Evolutionary conservation across 2,888 invertebrate genomes (phyloP).

Genomic region (Itoplectis maculator): DNA sequence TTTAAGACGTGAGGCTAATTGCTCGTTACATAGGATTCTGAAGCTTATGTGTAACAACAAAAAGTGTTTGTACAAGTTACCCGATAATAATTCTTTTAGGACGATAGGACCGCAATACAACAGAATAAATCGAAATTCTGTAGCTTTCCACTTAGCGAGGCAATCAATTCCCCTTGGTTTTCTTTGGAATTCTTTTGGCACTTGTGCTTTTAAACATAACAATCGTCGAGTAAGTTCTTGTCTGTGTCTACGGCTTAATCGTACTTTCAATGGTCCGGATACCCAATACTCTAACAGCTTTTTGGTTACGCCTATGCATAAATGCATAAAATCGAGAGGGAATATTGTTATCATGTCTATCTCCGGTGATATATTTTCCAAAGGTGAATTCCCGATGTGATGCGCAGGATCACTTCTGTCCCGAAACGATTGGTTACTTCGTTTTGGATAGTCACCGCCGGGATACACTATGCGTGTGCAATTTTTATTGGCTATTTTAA

Average conservation of each 20-base stretch:
- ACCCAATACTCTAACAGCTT: conserved; percentile 28
- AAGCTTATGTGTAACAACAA: neutral
- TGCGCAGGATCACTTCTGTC: conserved; percentile 37
- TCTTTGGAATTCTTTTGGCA: conserved; percentile 17
- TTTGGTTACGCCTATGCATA: conserved; percentile 41
- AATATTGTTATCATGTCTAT: conserved; percentile 37
- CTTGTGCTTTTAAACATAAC: conserved; percentile 11
- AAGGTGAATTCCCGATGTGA: conserved; percentile 39
- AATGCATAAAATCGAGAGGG: conserved; percentile 51
- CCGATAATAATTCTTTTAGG: neutral
- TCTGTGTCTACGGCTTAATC: conserved; percentile 15
- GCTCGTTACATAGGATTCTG: conserved; percentile 3
- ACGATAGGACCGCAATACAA: conserved; percentile 8
- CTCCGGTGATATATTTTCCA: conserved; percentile 29
- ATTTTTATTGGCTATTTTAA: conserved; percentile 14
- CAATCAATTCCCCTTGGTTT: conserved; percentile 18
- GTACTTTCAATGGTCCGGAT: conserved; percentile 25
- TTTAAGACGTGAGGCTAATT: conserved; percentile 12
- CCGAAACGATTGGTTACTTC: conserved; percentile 41
- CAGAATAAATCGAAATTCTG: conserved; percentile 7
- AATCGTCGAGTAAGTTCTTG: conserved; percentile 23
- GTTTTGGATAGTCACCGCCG: conserved; percentile 15
- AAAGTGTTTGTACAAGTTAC: conserved; percentile 11
- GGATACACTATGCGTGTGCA: conserved; percentile 33
- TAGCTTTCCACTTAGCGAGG: conserved; percentile 12